Evolutionary conservation across 1,140 invertebrate species (phyloP), one percentile per base, ranked within the genome.

Genomic region (Arctopsyche grandis): DNA sequence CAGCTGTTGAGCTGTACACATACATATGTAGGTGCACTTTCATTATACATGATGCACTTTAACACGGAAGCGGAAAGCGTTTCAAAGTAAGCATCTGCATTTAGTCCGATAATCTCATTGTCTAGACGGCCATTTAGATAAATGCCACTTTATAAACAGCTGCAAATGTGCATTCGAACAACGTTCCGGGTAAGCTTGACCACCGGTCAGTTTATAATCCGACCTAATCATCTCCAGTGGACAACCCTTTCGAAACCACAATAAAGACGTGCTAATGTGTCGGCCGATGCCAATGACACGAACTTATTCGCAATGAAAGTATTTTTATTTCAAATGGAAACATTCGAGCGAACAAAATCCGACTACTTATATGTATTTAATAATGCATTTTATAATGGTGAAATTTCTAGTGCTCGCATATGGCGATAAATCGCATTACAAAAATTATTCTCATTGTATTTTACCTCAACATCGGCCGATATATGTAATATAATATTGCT

Each of bases 141-240:
- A 56, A 74, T 24, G 48, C 46, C 19, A 38, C 29, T 38, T 38
- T 38, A 38, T 38, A 19, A 9, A 46, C 71, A 74, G 71, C 43
- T 74, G 71, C 69, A 21, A n/a, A 38, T 16, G 66, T n/a, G 26
- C 26, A 29, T 60, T 52, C 48, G 29, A 52, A 12, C 10, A 16
- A 52, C 4, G 26, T 38, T 44, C 48, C 70, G 21, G 14, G 24
- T 56, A 48, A 56, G 38, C 22, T 74, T 74, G 48, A 74, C 44
- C 48, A 56, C 21, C 21, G 71, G 71, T 74, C 71, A 74, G 5
- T 19, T 14, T 22, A 22, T 74, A 74, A 74, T 74, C 71, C 44
- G 19, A 7, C 16, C 46, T 48, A 43, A 48, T 46, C n/a, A 48
- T 60, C 56, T 9, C 69, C 21, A 38, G 38, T 46, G 43, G 21